phyloP scores from a whole-genome alignment of 2,888 invertebrate species.

The Eucera pruinosa region DNA sequence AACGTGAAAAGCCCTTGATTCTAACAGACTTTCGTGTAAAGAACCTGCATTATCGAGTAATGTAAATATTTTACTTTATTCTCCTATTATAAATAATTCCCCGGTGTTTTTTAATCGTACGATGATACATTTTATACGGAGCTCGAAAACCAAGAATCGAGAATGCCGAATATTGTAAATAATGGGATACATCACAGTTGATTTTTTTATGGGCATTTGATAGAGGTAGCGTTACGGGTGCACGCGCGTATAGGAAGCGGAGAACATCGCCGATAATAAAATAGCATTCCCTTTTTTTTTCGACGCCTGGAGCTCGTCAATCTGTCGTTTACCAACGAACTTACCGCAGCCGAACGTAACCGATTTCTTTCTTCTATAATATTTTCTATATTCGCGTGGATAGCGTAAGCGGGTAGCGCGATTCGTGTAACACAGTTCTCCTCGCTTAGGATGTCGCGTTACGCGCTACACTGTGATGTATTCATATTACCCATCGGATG shows the following conservation, averaged over 20 bases:
- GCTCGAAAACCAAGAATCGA: constrained; percentile 18
- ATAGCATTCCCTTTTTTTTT: constrained; percentile 36
- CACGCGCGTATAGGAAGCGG: too few relatives aligned
- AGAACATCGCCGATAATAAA: constrained; percentile 23
- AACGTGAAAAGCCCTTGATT: constrained; percentile 64
- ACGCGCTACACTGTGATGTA: constrained; percentile 48
- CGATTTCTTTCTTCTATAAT: too few relatives aligned
- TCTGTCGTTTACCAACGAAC: too few relatives aligned
- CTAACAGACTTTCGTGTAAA: constrained; percentile 41
- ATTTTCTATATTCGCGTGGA: too few relatives aligned
- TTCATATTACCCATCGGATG: constrained; percentile 30
- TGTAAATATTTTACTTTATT: constrained; percentile 58
- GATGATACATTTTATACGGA: constrained; percentile 40
- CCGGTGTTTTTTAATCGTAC: constrained; percentile 15
- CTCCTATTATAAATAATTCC: constrained; percentile 30
- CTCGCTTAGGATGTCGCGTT: not conserved
- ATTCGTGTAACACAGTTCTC: not conserved
- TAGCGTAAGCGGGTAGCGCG: too few relatives aligned
- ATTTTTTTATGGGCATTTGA: constrained; percentile 49
- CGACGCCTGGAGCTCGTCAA: constrained; percentile 11
- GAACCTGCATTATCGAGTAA: constrained; percentile 14
- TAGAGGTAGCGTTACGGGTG: constrained; percentile 15
- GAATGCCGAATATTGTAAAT: constrained; percentile 37
- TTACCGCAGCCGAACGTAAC: too few relatives aligned
- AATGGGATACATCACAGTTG: constrained; percentile 57